phyloP scores from a whole-genome alignment of 2,797 vertebrate genomes.

The Todus mexicanus region DNA sequence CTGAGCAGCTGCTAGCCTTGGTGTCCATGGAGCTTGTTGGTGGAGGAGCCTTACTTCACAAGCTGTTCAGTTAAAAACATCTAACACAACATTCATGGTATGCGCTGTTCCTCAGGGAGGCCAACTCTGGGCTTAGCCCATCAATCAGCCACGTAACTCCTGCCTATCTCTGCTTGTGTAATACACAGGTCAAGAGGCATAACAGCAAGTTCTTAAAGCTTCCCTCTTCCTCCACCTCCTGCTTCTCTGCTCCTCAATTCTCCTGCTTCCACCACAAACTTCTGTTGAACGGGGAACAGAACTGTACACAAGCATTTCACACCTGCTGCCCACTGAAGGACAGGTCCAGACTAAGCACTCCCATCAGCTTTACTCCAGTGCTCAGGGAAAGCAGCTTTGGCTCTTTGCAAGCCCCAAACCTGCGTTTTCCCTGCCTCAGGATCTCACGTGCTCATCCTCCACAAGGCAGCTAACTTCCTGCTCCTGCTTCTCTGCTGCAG shows the following conservation, averaged over 20 bases:
- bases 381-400: not conserved
- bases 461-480: not conserved
- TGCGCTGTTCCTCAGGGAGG: not conserved
- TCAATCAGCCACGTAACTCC: not conserved
- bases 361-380: not conserved
- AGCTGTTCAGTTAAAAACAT: not conserved
- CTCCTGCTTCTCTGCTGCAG: not conserved
- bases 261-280: not conserved
- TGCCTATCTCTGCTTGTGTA: not conserved
- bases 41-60: not conserved
- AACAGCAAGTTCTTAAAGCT: not conserved
- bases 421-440: not conserved
- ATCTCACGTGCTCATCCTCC: not conserved
- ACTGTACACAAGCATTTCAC: not conserved
- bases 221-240: not conserved
- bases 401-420: not conserved
- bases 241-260: not conserved
- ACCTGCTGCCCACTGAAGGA: not conserved
- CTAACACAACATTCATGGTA: not conserved
- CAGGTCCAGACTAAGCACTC: not conserved
- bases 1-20: not conserved
- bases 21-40: not conserved
- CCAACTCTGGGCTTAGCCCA: not conserved
- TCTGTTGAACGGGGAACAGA: not conserved
- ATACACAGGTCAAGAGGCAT: not conserved